Evolutionary conservation across 2,113 vertebrate species (phyloP).

Genomic region (Baryphthengus martii): DNA sequence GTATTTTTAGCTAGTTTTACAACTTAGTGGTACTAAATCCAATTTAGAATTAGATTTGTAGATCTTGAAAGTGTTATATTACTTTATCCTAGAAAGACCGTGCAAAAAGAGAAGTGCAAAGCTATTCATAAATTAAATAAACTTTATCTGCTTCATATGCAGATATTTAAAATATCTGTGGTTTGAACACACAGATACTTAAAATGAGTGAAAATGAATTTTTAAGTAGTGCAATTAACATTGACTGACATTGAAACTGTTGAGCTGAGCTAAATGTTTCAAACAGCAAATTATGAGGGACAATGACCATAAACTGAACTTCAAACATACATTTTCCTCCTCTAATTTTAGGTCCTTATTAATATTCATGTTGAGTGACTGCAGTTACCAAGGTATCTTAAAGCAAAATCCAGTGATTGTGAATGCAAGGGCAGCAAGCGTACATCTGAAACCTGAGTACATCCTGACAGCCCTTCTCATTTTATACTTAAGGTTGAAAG

Average conservation of each 20-base stretch:
- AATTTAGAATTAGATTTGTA: not conserved
- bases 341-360: not conserved
- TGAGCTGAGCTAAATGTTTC: not conserved
- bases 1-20: slow-evolving; percentile 18
- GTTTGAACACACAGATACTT: not conserved
- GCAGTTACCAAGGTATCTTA: not conserved
- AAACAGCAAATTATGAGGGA: not conserved
- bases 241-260: not conserved
- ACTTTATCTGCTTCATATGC: slow-evolving; percentile 46
- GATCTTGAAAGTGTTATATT: not conserved
- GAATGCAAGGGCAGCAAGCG: not conserved
- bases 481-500: not conserved
- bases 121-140: slow-evolving; percentile 27
- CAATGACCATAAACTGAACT: not conserved
- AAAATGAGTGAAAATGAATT: not conserved
- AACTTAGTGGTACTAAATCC: slow-evolving; percentile 20
- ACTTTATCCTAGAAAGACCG: slow-evolving; percentile 10
- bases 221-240: not conserved
- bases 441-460: not conserved
- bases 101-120: slow-evolving; percentile 22
- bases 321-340: not conserved
- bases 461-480: not conserved
- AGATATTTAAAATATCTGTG: slow-evolving; percentile 59
- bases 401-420: not conserved
- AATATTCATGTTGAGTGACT: not conserved